Evolutionary conservation across 2,888 invertebrate genomes (phyloP), one percentile per base, ranked within the genome.

Genomic region (Drosophila paramelanica): DNA sequence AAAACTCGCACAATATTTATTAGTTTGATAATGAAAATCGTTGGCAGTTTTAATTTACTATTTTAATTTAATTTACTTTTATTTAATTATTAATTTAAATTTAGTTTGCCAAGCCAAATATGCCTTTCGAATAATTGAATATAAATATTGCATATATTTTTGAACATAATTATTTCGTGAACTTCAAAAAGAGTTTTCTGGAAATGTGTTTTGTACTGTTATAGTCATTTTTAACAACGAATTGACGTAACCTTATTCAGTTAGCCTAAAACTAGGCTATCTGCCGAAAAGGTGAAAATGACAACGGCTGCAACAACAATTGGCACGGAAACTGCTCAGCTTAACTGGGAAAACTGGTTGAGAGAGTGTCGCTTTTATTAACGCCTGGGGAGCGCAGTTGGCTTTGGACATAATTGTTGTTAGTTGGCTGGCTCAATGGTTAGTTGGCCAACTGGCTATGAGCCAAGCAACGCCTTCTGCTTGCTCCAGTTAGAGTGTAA

Each of bases 341-440:
- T 55, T 51, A 55, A 67, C 50, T 67, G 67, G 62, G 75, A 50
- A 53, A 52, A 59, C 50, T 65, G 66, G 60, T 58, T 38, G 17
- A 58, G 64, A 55, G 67, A 69, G 65, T 58, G 73, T 79, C 67
- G 59, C 77, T 46, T 74, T 77, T 86, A 72, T 79, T 67, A 62
- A 55, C 60, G 79, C 57, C 77, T 58, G 61, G 84, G 85, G 84
- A 83, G 73, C 53, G 64, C 66, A 67, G 71, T 81, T 66, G 65
- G 72, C 77, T 67, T 61, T 74, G 67, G 55, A 62, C 66, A 57
- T 72, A 77, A 77, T 64, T 67, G 67, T 42, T 38, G 77, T 50
- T 56, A 52, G 59, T 45, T 45, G 25, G 49, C 55, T 17, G 38
- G 38, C 25, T 38, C 38, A 56, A 17, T 46, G 25, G 39, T 20